Conservation (phyloP, 2,113 vertebrate genomes). For the Variabilichromis moorii region DNA sequence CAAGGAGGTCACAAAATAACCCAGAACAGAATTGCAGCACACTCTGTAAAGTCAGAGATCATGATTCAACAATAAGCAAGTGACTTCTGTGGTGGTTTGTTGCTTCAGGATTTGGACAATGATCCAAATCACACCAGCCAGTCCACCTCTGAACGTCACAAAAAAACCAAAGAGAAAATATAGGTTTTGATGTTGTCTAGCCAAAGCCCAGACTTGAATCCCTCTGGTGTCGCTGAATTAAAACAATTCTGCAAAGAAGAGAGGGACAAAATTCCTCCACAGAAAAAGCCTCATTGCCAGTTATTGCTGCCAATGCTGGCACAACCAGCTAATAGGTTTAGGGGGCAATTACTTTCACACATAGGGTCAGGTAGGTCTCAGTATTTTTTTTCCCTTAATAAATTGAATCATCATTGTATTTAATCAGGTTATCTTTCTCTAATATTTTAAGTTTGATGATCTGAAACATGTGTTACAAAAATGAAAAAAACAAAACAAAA, state of each 20-base stretch:
- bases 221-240: not conserved
- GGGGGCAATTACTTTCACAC: not conserved
- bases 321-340: not conserved
- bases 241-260: not conserved
- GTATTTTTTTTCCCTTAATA: not conserved
- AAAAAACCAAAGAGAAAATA: not conserved
- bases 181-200: not conserved
- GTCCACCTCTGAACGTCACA: not conserved
- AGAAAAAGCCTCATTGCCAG: not conserved
- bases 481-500: rapidly evolving
- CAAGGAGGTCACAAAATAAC: not conserved
- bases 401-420: not conserved
- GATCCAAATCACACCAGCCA: not conserved
- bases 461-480: not conserved
- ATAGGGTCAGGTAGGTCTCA: not conserved
- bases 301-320: not conserved
- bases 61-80: not conserved
- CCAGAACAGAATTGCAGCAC: not conserved
- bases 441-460: not conserved
- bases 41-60: not conserved
- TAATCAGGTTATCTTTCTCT: not conserved
- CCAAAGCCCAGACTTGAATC: not conserved
- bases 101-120: not conserved
- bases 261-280: not conserved
- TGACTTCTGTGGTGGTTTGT: not conserved